These are phyloP conservation scores for Aramus guarauna DNA, from an alignment of 2,113 vertebrate genomes.

Conservation along the genomic window DNA sequence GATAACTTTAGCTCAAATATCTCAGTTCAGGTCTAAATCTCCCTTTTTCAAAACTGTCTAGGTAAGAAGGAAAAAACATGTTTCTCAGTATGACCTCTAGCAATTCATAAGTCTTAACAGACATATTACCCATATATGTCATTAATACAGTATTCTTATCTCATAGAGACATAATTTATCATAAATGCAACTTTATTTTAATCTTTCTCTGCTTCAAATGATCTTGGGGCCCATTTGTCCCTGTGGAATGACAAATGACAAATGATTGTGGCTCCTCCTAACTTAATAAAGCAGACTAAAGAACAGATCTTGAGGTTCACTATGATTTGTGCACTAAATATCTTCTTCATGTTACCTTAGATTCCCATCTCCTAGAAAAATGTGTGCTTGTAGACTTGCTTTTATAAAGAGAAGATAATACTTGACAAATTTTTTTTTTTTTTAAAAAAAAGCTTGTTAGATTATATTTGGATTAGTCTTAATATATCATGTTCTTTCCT, in stretches of 20 bases:
- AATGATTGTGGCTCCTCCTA: neutral
- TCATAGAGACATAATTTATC: neutral
- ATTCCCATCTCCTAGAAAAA: neutral
- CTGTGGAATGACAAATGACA: neutral
- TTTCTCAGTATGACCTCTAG: constrained; percentile 3
- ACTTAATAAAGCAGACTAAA: neutral
- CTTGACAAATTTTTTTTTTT: neutral
- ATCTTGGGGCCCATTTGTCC: neutral
- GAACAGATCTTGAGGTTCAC: neutral
- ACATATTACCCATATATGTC: neutral
- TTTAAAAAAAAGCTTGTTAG: neutral
- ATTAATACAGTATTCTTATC: constrained; percentile 2
- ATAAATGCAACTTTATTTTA: neutral
- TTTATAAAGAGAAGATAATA: neutral
- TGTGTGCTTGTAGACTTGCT: neutral
- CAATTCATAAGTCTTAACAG: neutral
- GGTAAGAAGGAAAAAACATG: neutral
- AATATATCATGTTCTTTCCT: neutral
- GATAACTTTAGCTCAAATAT: neutral
- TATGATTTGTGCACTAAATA: neutral
- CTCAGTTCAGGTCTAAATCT: neutral
- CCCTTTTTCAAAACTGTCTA: constrained; percentile 11
- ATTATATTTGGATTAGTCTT: neutral
- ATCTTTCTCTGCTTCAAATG: neutral
- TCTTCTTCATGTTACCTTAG: neutral